These are phyloP conservation scores for Biston stratarius DNA, from an alignment of 2,888 invertebrate species.

Conservation along the genomic window DNA sequence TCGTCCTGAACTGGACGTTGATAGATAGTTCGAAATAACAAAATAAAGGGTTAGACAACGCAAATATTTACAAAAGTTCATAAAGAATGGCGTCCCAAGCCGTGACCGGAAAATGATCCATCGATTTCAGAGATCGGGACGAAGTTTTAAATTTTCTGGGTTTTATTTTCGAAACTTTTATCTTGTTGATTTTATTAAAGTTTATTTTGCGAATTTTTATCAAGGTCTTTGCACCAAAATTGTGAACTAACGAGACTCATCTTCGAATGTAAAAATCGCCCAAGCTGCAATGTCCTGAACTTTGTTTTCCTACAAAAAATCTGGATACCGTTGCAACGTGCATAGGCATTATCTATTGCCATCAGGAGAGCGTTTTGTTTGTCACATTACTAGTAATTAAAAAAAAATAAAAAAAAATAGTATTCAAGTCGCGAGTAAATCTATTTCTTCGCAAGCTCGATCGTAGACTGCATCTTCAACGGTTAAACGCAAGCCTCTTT, in stretches of 20 bases:
- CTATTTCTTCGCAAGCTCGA: too few relatives aligned
- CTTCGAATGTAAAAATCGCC: too few relatives aligned
- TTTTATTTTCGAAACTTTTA: conserved; percentile 5
- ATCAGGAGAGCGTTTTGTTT: too few relatives aligned
- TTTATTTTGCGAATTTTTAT: not conserved
- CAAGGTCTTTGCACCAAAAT: not conserved
- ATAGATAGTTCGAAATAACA: conserved; percentile 68
- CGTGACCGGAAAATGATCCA: conserved; percentile 53
- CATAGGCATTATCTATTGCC: too few relatives aligned
- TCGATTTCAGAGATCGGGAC: conserved; percentile 43
- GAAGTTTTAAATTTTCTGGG: conserved; percentile 13
- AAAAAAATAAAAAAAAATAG: too few relatives aligned
- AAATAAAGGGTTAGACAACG: conserved; percentile 32
- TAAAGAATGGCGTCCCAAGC: conserved; percentile 25
- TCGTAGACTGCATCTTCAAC: too few relatives aligned
- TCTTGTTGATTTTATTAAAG: not conserved
- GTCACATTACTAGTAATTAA: too few relatives aligned
- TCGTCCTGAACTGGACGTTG: conserved; percentile 61
- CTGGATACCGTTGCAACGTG: too few relatives aligned
- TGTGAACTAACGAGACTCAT: not conserved
- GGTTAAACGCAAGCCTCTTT: too few relatives aligned
- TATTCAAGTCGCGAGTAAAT: too few relatives aligned
- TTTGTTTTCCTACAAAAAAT: too few relatives aligned
- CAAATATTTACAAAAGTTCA: conserved; percentile 66
- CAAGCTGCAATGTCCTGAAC: too few relatives aligned